Conservation (phyloP, 1,140 invertebrate species). For the Dryas iulia region DNA sequence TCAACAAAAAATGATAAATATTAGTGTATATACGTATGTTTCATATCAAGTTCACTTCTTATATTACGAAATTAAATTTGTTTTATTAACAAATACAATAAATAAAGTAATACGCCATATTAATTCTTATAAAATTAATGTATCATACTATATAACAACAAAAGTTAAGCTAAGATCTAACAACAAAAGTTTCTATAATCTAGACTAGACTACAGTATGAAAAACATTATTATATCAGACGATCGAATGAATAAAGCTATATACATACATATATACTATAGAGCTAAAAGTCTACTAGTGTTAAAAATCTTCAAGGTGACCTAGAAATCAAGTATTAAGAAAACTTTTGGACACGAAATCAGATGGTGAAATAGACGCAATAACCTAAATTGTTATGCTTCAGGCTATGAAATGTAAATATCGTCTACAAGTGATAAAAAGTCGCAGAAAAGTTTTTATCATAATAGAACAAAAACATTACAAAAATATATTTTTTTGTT, state of each 20-base stretch:
- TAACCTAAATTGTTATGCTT: slow-evolving; percentile 12
- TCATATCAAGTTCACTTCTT: too few species aligned
- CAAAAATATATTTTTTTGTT: too few species aligned
- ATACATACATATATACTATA: neutral
- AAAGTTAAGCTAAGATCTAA: neutral
- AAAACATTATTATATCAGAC: neutral
- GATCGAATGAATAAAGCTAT: neutral
- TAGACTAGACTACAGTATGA: neutral
- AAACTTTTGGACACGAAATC: neutral
- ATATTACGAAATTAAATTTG: too few species aligned
- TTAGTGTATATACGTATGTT: too few species aligned
- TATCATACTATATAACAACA: neutral
- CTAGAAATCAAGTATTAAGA: slow-evolving; percentile 9
- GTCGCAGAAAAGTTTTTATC: neutral
- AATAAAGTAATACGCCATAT: neutral
- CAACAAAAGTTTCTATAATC: neutral
- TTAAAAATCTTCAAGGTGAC: neutral
- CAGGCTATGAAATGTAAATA: slow-evolving; percentile 7
- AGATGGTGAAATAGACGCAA: slow-evolving; percentile 2
- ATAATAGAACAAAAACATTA: neutral
- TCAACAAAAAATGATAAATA: too few species aligned
- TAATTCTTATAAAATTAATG: neutral
- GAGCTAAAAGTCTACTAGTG: neutral
- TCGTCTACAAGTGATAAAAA: neutral
- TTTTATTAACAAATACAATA: neutral